These are phyloP conservation scores for Rambutsinella grinnellia DNA, from an alignment of 2,888 invertebrate genomes.

Conservation along the genomic window DNA sequence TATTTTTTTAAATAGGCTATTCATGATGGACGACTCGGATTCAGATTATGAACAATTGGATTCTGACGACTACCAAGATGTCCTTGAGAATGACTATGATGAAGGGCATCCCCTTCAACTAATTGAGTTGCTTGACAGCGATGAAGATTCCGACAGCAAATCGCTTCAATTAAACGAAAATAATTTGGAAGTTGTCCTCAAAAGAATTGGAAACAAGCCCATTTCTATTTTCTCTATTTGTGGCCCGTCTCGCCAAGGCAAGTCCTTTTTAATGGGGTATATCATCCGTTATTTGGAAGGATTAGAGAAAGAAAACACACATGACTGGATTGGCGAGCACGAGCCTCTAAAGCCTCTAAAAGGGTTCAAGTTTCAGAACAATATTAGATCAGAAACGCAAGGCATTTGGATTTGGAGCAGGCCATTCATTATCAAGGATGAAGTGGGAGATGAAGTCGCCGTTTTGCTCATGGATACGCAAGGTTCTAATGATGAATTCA, in stretches of 20 bases:
- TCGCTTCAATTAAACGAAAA: conserved; percentile 10
- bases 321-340: conserved; percentile 57
- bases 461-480: conserved; percentile 58
- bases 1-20: too few species aligned
- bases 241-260: neutral
- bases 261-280: conserved; percentile 22
- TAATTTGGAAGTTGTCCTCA: neutral
- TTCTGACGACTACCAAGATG: too few species aligned
- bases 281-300: conserved; percentile 63
- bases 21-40: too few species aligned
- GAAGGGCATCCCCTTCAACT: neutral
- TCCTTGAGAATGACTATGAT: too few species aligned
- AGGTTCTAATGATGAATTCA: conserved; percentile 55
- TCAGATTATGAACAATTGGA: too few species aligned
- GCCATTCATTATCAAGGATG: conserved; percentile 68
- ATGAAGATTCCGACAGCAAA: neutral
- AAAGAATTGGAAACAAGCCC: neutral
- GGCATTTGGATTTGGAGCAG: conserved; percentile 69
- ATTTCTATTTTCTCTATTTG: neutral
- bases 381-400: conserved; percentile 67
- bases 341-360: conserved; percentile 67
- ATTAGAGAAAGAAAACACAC: conserved; percentile 56
- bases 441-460: conserved; percentile 55
- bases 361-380: conserved; percentile 68
- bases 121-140: neutral